Evolutionary conservation across 2,888 invertebrate genomes (phyloP), one percentile per base, ranked within the genome.

Genomic region (Yponomeuta malinellus): DNA sequence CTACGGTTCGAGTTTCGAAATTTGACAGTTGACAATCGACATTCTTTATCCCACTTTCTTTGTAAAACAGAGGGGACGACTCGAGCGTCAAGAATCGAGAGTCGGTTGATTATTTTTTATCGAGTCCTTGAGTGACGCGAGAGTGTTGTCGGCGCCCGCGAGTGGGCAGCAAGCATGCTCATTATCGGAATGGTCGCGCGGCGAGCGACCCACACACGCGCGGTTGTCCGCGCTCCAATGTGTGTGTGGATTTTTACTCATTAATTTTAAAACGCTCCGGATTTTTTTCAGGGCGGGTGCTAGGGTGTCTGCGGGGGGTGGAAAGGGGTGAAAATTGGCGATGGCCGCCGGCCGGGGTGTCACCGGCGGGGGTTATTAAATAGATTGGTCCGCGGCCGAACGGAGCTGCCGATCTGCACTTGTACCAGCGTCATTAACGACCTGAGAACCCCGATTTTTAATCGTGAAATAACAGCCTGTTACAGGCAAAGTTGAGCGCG

Each of bases 301-400:
- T 85, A 88, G 89, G 89, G 87, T 87, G 81, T 82, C 81, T 73
- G 81, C 76, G 77, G 78, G 76, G 78, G 81, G 79, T 76, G 74
- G 79, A 81, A 83, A 87, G 86, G 88, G 86, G 86, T 83, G 88
- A 87, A 89, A 91, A 89, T 90, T 89, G 90, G 92, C 91, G 90
- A 92, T 90, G 90, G 89, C 90, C 92, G 91, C 87, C 90, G 89
- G 90, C 88, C 82, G 90, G 92, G 91, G 92, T 91, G 91, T 90
- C 91, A 91, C 91, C 88, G 88, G 84, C 87, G 90, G 91, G 91
- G 91, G 91, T 91, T 92, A 91, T 92, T 93, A 92, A 93, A 93
- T 93, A 93, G 93, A 93, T 93, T 93, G 93, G 92, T 91, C 92
- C 92, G 92, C 91, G 92, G 90, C 90, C 92, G 90, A 90, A 91